phyloP scores from a whole-genome alignment of 2,888 invertebrate genomes.

The Leptura quadrifasciata region DNA sequence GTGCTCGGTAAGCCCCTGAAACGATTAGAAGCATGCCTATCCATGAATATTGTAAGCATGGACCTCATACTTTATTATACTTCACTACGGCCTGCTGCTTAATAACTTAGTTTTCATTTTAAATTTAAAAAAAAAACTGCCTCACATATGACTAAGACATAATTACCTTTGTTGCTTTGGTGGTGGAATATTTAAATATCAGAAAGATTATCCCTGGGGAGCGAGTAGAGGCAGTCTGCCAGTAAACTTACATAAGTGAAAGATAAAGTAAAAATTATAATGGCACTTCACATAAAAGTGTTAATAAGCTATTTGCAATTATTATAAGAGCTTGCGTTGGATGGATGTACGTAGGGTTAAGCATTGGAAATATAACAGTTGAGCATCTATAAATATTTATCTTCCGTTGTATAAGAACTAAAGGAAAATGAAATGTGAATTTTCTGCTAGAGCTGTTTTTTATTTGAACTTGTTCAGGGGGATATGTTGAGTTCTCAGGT shows the following conservation, averaged over 20 bases:
- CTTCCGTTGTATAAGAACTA: background rate
- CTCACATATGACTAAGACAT: constrained; percentile 44
- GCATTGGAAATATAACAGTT: background rate
- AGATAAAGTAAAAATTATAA: constrained; percentile 26
- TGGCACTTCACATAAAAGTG: constrained; percentile 29
- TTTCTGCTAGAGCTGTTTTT: too few relatives aligned
- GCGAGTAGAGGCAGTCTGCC: constrained; percentile 13
- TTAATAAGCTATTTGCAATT: constrained; percentile 28
- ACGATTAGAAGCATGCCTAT: constrained; percentile 37
- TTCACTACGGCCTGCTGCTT: constrained; percentile 55
- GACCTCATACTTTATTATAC: constrained; percentile 59
- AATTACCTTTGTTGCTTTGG: constrained; percentile 49
- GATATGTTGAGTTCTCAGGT: too few relatives aligned
- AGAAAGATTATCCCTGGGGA: constrained; percentile 32
- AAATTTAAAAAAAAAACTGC: constrained; percentile 58
- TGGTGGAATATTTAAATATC: constrained; percentile 45
- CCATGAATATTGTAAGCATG: constrained; percentile 62
- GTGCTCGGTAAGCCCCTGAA: constrained; percentile 2
- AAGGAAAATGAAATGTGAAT: too few relatives aligned
- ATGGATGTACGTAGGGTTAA: background rate
- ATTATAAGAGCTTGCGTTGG: background rate
- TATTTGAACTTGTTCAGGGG: too few relatives aligned
- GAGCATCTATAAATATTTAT: background rate
- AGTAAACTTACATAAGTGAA: constrained; percentile 19
- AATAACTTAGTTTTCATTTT: constrained; percentile 63